Conservation (phyloP, 2,113 vertebrate species). For the Rhea americana region DNA sequence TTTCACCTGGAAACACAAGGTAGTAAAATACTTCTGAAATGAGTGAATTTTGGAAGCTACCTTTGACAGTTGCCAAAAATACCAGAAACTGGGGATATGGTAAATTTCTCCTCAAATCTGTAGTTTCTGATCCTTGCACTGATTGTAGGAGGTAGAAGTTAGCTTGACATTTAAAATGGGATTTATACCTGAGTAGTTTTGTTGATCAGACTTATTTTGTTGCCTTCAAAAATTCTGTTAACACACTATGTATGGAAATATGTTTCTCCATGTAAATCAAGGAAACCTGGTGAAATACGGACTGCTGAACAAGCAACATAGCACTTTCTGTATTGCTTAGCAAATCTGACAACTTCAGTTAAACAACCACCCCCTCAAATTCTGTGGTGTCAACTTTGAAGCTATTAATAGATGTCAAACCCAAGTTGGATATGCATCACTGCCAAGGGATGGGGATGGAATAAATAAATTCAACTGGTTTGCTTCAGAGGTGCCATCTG, state of each 20-base stretch:
- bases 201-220: constrained; percentile 36
- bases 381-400: neutral
- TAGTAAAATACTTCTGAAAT: neutral
- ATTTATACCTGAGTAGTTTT: constrained; percentile 22
- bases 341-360: neutral
- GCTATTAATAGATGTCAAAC: neutral
- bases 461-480: neutral
- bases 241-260: neutral
- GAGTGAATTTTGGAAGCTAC: neutral
- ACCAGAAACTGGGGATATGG: neutral
- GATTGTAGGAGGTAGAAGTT: constrained; percentile 54
- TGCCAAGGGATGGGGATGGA: neutral
- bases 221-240: neutral
- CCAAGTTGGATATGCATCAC: neutral
- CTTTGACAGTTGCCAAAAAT: constrained; percentile 15
- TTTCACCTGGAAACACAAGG: neutral
- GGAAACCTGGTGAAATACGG: neutral
- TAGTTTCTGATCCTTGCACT: constrained; percentile 13
- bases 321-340: neutral
- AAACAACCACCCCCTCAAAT: neutral
- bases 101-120: neutral
- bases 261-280: neutral
- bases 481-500: neutral
- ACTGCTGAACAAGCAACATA: neutral
- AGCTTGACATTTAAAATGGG: constrained; percentile 60